These are phyloP conservation scores for Morelia viridis DNA, from an alignment of 2,797 vertebrate species.

Conservation along the genomic window DNA sequence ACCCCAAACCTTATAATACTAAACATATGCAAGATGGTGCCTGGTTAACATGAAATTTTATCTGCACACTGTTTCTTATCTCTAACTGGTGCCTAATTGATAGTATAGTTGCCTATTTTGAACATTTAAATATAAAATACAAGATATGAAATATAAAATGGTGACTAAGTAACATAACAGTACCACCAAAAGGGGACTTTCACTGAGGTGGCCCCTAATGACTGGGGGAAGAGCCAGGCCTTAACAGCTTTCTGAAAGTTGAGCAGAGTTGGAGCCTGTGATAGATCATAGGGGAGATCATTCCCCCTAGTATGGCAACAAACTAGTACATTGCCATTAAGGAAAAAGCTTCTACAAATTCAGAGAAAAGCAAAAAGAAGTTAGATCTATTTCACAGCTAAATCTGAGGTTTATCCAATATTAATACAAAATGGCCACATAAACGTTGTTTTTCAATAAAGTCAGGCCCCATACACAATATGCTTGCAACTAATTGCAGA, in stretches of 20 bases:
- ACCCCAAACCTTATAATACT: background rate
- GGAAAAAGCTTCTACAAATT: conserved; percentile 13
- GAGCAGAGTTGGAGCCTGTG: background rate
- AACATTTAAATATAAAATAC: background rate
- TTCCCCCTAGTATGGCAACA: too few relatives aligned
- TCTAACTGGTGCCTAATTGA: background rate
- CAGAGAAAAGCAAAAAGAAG: conserved; percentile 23
- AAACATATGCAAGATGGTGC: background rate
- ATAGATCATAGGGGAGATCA: background rate
- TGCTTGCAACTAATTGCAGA: conserved; percentile 9
- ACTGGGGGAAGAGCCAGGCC: too few relatives aligned
- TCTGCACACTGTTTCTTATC: background rate
- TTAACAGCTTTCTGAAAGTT: background rate
- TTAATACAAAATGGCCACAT: conserved; percentile 38
- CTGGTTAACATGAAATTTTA: background rate
- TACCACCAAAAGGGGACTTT: background rate
- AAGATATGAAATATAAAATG: background rate
- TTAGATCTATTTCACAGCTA: conserved; percentile 23
- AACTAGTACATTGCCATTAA: conserved; percentile 19
- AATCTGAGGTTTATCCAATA: conserved; percentile 42
- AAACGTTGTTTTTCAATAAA: conserved; percentile 29
- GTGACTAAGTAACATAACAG: background rate
- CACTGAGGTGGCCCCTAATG: background rate
- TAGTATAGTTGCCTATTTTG: background rate
- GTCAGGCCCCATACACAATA: conserved; percentile 23